Base-by-base conservation (phyloP, 2,113 vertebrate genomes). In the Sus scrofa region DNA sequence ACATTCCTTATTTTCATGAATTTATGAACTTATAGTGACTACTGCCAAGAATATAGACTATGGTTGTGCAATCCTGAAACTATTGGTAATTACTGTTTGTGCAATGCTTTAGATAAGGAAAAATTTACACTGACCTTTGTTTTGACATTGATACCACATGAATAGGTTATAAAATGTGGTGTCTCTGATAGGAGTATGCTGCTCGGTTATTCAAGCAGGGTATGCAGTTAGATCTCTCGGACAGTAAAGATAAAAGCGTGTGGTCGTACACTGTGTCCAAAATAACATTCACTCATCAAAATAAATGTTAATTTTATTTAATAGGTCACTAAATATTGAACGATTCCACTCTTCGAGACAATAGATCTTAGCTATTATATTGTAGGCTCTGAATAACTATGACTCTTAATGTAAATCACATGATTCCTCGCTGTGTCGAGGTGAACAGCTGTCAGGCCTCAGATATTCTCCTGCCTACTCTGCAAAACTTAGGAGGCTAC, bases 371-470 rank as follows among this genome's bases (percentile, higher is more conserved):
- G 82, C 93, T 85, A 65, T 94, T 88, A 65, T 94, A 95, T 60
- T 52, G 88, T 54, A 83, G 92, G 75, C 73, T 58, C 85, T 89
- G 63, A 85, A 91, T 96, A 96, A 97, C 94, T 73, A 86, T 74
- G 65, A 86, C 81, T 96, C 96, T 91, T 91, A 95, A 96, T 94
- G 94, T 94, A 92, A 97, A 92, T 97, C 94, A 97, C 94, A 58
- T 96, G 97, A 96, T 86, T 71, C 81, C 44, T 95, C 90, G 77
- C 92, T 75, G 12, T 60, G 62, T 73, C 71, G 96, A 95, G 89
- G 95, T 95, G 96, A 98, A 97, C 96, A 97, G 97, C 97, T 97
- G 97, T 96, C 94, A 83, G 89, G 81, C 93, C 95, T 98, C 96
- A 97, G 96, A 97, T 96, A 88, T 27, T 96, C 94, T 97, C 89